Base-by-base conservation (phyloP, 2,797 vertebrate genomes). In the Rhodeus uyekii region DNA sequence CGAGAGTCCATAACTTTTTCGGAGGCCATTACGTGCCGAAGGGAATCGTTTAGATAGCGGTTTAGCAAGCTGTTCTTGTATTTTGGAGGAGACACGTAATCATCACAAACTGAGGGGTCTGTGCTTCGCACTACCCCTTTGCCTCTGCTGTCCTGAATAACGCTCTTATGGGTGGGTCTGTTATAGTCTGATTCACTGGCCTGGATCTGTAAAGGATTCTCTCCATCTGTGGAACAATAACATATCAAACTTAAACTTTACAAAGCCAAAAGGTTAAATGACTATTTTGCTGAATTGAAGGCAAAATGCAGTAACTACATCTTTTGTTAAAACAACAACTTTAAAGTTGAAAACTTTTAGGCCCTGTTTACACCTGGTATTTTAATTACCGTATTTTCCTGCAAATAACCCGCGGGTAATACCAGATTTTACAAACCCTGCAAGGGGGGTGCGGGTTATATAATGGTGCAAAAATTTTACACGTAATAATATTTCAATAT, bases 21-120 rank as follows among this genome's bases (percentile, higher is more conserved):
- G 86, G 96, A 96, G 89, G 95, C 96, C 97, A 99, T 99, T 92
- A 99, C 98, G 22, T 99, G 98, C 76, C 96, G 96, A 93, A 99
- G 93, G 10, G 98, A 99, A 96, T 99, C 98, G 88, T 99, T 99
- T 88, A 99, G 96, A 93, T 99, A 99, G 86, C 98, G 98, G 92
- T 99, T 98, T 92, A 99, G 89, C 92, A 99, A 95, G 90, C 97
- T 99, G 96, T 94, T 99, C 93, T 99, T 99, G 93, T 99, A 99
- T 87, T 99, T 99, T 16, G 97, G 98, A 42, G 98, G 98, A 50
- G 97, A 97, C 86, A 98, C 97, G 0, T 98, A 97, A 94, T 99
- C 98, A 90, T 98, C 97, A 16, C 91, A 93, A 87, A 96, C 88
- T n/a, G 92, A 94, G 32, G 95, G 92, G 84, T 95, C 95, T 19